These are phyloP conservation scores for Apamea crenata DNA, from an alignment of 2,888 invertebrate species.

Conservation along the genomic window DNA sequence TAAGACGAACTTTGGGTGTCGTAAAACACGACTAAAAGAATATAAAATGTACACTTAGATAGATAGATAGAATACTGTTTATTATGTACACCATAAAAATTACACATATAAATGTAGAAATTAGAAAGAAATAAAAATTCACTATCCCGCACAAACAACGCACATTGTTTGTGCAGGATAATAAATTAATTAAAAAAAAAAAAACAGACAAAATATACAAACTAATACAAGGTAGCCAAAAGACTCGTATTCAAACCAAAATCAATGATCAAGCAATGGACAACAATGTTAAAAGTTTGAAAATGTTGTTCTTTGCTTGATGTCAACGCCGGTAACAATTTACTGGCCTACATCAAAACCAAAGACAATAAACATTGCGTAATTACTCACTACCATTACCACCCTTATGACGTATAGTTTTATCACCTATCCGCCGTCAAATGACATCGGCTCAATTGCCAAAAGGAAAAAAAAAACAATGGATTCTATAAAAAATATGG, in stretches of 20 bases:
- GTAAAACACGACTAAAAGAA: neutral
- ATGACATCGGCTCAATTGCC: no score
- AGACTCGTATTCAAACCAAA: neutral
- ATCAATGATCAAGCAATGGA: neutral
- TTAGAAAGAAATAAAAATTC: neutral
- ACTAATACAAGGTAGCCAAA: neutral
- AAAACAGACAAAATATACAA: neutral
- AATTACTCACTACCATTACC: neutral
- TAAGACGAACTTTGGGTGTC: neutral
- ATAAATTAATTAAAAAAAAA: no score
- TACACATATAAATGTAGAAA: no score
- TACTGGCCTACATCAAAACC: neutral
- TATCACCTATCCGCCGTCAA: neutral
- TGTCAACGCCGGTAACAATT: neutral
- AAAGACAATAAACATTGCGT: neutral
- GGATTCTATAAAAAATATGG: neutral
- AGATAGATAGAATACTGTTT: neutral
- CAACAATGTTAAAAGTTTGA: no score
- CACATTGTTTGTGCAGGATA: no score
- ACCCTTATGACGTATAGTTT: neutral
- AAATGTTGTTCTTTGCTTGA: no score
- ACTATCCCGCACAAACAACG: neutral
- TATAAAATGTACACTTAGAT: neutral
- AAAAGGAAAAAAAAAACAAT: neutral
- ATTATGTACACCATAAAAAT: no score